These are phyloP conservation scores for Drosophila prolongata DNA, from an alignment of 2,888 invertebrate genomes.

Conservation along the genomic window DNA sequence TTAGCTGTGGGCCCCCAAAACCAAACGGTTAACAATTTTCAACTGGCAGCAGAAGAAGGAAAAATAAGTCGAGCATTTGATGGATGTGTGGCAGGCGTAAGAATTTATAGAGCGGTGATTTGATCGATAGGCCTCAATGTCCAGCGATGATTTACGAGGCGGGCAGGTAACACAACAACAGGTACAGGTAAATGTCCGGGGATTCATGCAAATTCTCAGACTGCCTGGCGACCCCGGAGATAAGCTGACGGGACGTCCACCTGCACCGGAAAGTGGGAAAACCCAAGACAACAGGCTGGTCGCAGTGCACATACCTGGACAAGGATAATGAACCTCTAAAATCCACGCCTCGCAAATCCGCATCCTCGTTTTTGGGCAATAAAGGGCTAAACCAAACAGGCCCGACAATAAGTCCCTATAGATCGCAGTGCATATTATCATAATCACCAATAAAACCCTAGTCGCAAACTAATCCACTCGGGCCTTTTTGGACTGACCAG, in stretches of 20 bases:
- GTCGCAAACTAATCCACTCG: constrained; percentile 18
- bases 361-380: constrained; percentile 32
- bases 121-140: constrained; percentile 69
- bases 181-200: constrained; percentile 20
- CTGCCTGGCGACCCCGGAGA: constrained; percentile 61
- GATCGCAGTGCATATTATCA: constrained; percentile 68
- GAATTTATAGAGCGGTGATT: constrained; percentile 63
- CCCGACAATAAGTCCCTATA: constrained; percentile 56
- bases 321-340: constrained; percentile 78
- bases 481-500: neutral
- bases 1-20: constrained; percentile 72
- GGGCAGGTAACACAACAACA: constrained; percentile 21
- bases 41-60: constrained; percentile 53
- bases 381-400: constrained; percentile 65
- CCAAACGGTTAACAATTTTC: constrained; percentile 48
- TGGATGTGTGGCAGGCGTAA: constrained; percentile 80
- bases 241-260: constrained; percentile 54
- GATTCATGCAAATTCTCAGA: constrained; percentile 66
- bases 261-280: constrained; percentile 59
- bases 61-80: constrained; percentile 49
- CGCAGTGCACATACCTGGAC: constrained; percentile 25
- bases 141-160: constrained; percentile 60
- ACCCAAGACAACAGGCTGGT: constrained; percentile 39
- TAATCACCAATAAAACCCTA: constrained; percentile 76
- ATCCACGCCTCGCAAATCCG: constrained; percentile 73